phyloP scores from a whole-genome alignment of 2,797 vertebrate genomes.

The Phrynocephalus vlangalii region DNA sequence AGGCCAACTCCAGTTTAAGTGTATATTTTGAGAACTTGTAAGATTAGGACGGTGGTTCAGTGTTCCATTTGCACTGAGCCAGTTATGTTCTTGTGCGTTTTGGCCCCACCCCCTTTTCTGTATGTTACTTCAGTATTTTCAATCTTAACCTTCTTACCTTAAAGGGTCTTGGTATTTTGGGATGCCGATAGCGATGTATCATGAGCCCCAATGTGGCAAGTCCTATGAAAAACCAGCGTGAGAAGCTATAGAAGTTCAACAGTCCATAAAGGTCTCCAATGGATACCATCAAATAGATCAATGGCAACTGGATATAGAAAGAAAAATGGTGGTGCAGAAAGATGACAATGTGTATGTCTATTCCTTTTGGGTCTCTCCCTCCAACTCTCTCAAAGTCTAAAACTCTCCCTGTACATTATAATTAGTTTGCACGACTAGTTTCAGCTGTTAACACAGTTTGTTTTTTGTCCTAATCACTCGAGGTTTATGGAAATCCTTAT shows the following conservation, averaged over 20 bases:
- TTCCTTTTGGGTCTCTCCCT: background rate
- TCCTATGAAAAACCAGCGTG: slow-evolving; percentile 60
- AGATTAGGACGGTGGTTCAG: background rate
- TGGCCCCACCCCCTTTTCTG: too few species aligned
- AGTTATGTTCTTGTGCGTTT: too few species aligned
- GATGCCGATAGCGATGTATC: slow-evolving; percentile 34
- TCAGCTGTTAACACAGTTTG: background rate
- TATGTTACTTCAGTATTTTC: too few species aligned
- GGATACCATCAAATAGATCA: slow-evolving; percentile 32
- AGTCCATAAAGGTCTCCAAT: slow-evolving; percentile 57
- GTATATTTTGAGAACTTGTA: background rate
- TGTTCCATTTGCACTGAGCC: too few species aligned
- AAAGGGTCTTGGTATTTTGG: slow-evolving; percentile 29
- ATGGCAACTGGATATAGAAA: slow-evolving; percentile 28
- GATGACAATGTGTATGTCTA: background rate
- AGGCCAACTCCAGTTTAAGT: background rate
- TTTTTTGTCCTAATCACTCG: background rate
- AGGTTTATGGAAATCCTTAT: background rate
- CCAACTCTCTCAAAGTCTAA: background rate
- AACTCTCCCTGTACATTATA: background rate
- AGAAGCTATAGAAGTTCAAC: slow-evolving; percentile 52
- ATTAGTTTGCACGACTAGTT: background rate
- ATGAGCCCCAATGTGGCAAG: slow-evolving; percentile 28
- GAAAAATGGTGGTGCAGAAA: background rate
- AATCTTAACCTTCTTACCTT: slow-evolving; percentile 32